Evolutionary conservation across 1,140 invertebrate species (phyloP).

Genomic region (Monomorium pharaonis): DNA sequence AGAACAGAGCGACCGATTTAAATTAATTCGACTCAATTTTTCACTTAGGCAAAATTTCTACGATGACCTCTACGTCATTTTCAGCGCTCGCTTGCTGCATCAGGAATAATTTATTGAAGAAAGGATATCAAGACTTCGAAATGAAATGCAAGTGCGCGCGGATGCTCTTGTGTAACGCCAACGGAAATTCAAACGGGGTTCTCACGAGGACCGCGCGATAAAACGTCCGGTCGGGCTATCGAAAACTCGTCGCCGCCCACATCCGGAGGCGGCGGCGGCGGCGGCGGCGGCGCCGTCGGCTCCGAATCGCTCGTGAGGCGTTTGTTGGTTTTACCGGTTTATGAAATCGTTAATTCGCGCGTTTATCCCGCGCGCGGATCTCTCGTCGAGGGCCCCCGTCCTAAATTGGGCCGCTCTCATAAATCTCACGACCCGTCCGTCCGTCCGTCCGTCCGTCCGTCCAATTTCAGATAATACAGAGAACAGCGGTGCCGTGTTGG

Average conservation of each 20-base stretch:
- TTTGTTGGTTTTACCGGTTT: slow-evolving; percentile 70
- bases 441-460: slow-evolving; percentile 25
- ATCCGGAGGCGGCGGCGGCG: slow-evolving; percentile 69
- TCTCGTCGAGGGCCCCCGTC: slow-evolving; percentile 54
- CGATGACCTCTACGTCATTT: neutral
- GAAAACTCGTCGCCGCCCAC: slow-evolving; percentile 73
- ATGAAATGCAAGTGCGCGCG: neutral
- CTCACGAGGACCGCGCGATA: slow-evolving; percentile 68
- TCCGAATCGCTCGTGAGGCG: slow-evolving; percentile 66
- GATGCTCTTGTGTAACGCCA: neutral
- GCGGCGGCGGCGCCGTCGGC: slow-evolving; percentile 57
- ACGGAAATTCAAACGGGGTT: slow-evolving; percentile 46
- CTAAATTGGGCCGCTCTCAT: slow-evolving; percentile 69
- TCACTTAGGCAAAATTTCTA: neutral
- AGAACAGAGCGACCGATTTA: neutral
- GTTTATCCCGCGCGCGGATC: slow-evolving; percentile 69
- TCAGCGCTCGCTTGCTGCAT: neutral
- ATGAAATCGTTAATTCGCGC: slow-evolving; percentile 65
- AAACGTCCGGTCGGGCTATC: slow-evolving; percentile 62
- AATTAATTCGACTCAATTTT: neutral
- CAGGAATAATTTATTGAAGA: neutral
- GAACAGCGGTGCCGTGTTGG: neutral
- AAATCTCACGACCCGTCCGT: slow-evolving; percentile 63
- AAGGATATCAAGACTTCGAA: neutral
- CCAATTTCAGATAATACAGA: slow-evolving; percentile 65